A percentile compares a stretch with the other conserved stretches of the same genome.
Conservation (phyloP, 2,113 vertebrate species). For the Ascaphus truei region DNA sequence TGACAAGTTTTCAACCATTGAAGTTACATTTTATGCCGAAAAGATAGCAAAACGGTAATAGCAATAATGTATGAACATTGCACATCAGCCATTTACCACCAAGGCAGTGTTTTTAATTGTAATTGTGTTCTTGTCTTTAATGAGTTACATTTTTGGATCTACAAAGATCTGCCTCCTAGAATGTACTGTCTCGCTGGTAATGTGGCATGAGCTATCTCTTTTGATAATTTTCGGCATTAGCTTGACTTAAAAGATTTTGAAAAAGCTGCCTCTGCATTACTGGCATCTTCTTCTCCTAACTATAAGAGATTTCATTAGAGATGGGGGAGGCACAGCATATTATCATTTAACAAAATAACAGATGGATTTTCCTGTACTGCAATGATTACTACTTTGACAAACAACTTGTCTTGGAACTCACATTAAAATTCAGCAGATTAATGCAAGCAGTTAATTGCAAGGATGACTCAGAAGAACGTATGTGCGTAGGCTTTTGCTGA, state of each 20-base stretch:
- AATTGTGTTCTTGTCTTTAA: too few relatives aligned
- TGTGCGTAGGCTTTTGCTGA: conserved; percentile 13
- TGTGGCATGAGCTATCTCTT: too few relatives aligned
- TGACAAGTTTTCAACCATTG: too few relatives aligned
- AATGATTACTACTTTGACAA: conserved; percentile 1
- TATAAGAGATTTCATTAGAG: background rate
- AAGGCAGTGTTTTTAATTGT: too few relatives aligned
- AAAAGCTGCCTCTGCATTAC: background rate
- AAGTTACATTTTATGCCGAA: too few relatives aligned
- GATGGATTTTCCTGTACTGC: conserved; percentile 18
- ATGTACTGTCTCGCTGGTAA: too few relatives aligned
- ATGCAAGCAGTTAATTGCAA: conserved; percentile 2
- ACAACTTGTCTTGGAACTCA: conserved; percentile 12
- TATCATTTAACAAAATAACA: conserved; percentile 26
- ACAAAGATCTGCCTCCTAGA: too few relatives aligned
- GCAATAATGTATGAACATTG: too few relatives aligned
- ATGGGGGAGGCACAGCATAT: background rate
- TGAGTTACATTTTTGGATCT: too few relatives aligned
- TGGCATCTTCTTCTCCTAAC: background rate
- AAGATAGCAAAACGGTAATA: too few relatives aligned
- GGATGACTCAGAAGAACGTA: conserved; percentile 12
- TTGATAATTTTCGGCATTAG: background rate
- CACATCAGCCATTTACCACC: too few relatives aligned
- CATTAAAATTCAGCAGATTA: background rate
- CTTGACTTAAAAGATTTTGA: background rate